phyloP scores from a whole-genome alignment of 2,888 invertebrate species.

The Allophyes oxyacanthae region DNA sequence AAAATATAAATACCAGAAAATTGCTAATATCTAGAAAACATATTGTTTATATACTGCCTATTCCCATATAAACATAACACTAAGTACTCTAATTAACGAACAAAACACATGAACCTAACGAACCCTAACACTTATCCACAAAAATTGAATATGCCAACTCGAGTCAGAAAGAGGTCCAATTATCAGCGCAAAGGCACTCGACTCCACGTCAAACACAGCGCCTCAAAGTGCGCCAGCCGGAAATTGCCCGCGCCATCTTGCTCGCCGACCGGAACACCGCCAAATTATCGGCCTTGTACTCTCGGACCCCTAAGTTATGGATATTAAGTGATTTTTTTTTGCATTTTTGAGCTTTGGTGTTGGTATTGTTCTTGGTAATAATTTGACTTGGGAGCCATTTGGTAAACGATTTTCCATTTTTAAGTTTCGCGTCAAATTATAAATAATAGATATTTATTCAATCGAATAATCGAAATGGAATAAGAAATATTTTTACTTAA shows the following conservation, averaged over 20 bases:
- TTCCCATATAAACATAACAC: too few relatives aligned
- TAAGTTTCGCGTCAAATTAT: not conserved
- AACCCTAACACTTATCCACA: conserved; percentile 16
- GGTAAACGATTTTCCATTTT: not conserved
- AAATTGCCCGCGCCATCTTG: conserved; percentile 77
- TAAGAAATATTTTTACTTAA: too few relatives aligned
- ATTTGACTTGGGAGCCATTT: not conserved
- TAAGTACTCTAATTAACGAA: conserved; percentile 18
- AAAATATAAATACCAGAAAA: too few relatives aligned
- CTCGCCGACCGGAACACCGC: conserved; percentile 72
- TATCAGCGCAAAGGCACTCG: conserved; percentile 54
- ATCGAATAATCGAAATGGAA: too few relatives aligned
- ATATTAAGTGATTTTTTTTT: conserved; percentile 43
- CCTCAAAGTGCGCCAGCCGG: conserved; percentile 65
- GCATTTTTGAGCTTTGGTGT: not conserved
- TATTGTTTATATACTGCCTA: too few relatives aligned
- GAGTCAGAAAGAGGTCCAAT: conserved; percentile 51
- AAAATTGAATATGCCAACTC: conserved; percentile 42
- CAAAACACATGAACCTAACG: conserved; percentile 7
- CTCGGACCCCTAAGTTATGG: conserved; percentile 34
- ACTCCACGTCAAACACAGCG: conserved; percentile 71
- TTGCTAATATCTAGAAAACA: too few relatives aligned
- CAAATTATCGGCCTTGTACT: conserved; percentile 64
- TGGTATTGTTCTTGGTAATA: conserved; percentile 9
- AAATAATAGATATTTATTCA: too few relatives aligned